phyloP scores from a whole-genome alignment of 2,113 vertebrate species.

The Alethe diademata region DNA sequence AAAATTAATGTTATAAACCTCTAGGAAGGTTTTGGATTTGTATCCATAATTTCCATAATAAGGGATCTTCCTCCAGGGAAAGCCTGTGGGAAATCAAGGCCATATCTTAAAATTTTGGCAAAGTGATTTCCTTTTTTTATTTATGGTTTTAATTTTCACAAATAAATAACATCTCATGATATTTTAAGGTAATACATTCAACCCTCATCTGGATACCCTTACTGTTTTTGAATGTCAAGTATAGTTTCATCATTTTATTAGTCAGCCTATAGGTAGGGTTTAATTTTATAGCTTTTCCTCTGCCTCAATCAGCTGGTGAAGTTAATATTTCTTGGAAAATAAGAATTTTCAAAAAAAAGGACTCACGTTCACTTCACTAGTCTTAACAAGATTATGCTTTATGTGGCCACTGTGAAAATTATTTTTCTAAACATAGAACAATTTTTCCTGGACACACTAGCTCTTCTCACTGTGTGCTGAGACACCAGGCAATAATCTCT shows the following conservation, averaged over 20 bases:
- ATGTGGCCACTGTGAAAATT: fast-evolving
- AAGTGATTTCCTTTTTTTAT: background rate
- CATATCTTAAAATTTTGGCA: background rate
- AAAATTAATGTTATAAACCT: background rate
- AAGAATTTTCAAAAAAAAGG: background rate
- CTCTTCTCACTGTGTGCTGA: background rate
- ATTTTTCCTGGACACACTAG: background rate
- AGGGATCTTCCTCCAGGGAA: background rate
- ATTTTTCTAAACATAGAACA: background rate
- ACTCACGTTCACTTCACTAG: background rate
- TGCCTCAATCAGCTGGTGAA: background rate
- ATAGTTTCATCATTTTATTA: background rate
- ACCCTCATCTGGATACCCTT: background rate
- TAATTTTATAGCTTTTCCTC: background rate
- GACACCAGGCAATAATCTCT: background rate
- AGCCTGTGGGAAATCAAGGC: background rate
- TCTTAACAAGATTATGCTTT: background rate
- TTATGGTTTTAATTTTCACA: background rate
- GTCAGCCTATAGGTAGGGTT: background rate
- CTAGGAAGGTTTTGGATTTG: fast-evolving
- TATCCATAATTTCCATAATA: background rate
- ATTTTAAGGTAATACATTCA: background rate
- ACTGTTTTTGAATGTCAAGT: background rate
- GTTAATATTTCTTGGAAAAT: background rate
- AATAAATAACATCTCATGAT: background rate